A percentile compares a stretch with the other conserved stretches of the same genome.
Evolutionary conservation across 2,797 vertebrate genomes (phyloP).

Genomic region (Cossypha caffra): DNA sequence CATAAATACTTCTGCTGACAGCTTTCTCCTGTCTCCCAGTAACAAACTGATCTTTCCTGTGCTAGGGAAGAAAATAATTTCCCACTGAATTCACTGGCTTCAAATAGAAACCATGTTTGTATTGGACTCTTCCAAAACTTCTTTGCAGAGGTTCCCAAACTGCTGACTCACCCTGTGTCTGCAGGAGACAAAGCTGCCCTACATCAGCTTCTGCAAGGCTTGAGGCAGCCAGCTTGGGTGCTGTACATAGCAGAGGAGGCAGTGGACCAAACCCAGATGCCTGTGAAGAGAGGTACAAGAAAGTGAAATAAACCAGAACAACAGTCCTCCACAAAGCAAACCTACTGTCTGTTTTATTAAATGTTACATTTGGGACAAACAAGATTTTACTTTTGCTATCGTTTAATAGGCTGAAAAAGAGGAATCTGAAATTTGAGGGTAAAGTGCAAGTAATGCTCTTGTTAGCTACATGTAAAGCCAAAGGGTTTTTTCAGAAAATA

Average conservation of each 20-base stretch:
- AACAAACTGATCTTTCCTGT: neutral
- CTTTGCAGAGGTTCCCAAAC: neutral
- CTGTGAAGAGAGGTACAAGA: neutral
- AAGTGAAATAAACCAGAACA: neutral
- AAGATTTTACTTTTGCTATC: neutral
- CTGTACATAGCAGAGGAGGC: neutral
- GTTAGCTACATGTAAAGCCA: neutral
- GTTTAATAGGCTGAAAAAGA: neutral
- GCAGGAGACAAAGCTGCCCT: neutral
- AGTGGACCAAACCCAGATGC: neutral
- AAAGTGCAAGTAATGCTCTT: neutral
- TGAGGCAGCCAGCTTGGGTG: neutral
- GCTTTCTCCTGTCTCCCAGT: neutral
- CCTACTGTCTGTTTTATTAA: fast-evolving
- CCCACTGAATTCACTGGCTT: neutral
- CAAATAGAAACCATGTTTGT: neutral
- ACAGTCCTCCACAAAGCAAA: neutral
- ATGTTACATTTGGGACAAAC: neutral
- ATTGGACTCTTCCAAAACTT: neutral
- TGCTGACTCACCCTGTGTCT: neutral
- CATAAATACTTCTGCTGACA: neutral
- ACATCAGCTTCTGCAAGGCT: neutral
- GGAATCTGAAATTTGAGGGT: neutral
- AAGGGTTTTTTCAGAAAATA: neutral
- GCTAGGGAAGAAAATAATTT: neutral